These are phyloP conservation scores for Eumacrocentrus americanus DNA, from an alignment of 2,888 invertebrate species.

Conservation along the genomic window DNA sequence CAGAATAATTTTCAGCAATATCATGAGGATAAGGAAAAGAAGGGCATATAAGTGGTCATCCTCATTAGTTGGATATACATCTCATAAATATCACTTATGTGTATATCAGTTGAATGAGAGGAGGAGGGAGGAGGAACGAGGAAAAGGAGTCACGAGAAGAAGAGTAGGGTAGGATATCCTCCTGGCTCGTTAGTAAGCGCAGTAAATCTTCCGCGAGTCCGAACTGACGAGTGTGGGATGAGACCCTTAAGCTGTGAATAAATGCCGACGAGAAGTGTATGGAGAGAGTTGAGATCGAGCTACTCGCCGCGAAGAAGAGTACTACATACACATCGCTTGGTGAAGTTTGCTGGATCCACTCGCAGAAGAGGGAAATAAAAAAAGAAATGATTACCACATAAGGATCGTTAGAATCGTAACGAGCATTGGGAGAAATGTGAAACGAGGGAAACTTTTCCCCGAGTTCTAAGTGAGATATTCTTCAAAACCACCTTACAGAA, in stretches of 20 bases:
- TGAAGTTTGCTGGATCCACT: not conserved
- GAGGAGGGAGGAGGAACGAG: slow-evolving; percentile 23
- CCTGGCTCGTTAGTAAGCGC: slow-evolving; percentile 44
- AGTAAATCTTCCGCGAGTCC: slow-evolving; percentile 44
- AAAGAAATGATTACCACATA: slow-evolving; percentile 28
- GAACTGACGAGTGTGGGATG: slow-evolving; percentile 45
- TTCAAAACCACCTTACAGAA: not conserved
- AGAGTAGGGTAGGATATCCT: too few species aligned
- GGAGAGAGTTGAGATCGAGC: slow-evolving; percentile 21
- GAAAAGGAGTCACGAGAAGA: slow-evolving; percentile 25
- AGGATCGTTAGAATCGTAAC: slow-evolving; percentile 32
- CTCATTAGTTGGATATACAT: slow-evolving; percentile 43
- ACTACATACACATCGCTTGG: not conserved
- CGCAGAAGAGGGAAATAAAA: not conserved
- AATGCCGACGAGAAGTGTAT: slow-evolving; percentile 34
- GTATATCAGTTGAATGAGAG: slow-evolving; percentile 35
- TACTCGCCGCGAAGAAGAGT: not conserved
- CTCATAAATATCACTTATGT: slow-evolving; percentile 53
- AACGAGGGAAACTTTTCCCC: not conserved
- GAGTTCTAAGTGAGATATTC: too few species aligned
- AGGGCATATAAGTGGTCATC: slow-evolving; percentile 36
- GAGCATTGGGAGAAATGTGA: slow-evolving; percentile 1
- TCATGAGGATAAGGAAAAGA: too few species aligned
- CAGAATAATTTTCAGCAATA: not conserved
- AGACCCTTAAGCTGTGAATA: slow-evolving; percentile 39